Base-by-base conservation (phyloP, 2,797 vertebrate species). In the Hemibagrus guttatus region DNA sequence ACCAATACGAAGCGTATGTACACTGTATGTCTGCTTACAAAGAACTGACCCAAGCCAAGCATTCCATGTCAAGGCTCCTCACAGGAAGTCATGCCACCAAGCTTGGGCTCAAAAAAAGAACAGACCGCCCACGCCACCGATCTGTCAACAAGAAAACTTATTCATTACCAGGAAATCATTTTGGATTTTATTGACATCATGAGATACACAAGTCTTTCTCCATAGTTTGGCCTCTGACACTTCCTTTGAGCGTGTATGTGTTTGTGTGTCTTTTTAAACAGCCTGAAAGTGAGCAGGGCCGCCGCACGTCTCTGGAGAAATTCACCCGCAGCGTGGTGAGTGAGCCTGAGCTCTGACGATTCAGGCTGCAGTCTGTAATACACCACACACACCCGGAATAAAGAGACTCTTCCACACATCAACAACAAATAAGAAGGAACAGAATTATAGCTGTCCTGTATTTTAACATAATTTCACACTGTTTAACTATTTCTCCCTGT, bases 251-350 rank as follows among this genome's bases (percentile, higher is more conserved):
- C 1, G n/a, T 56, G 74, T 76, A n/a, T 76, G 23, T 52, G 54
- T 72, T 21, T 87, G 69, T 86, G 58, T 86, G 14, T 85, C 42
- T 83, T 81, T 63, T n/a, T 42, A 84, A 89, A 90, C 82, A 99
- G 98, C 96, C 96, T 94, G 98, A 99, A 92, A 97, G 95, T 78
- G 97, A 98, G 93, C 98, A 98, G 96, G 97, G 97, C 75, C 96
- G 98, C 91, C 98, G 98, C 94, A 99, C 98, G 88, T 99, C 98
- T 89, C 95, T 99, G 97, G 98, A 99, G 97, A 99, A 99, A 94
- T 99, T 99, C 95, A 99, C 98, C 90, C 97, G 97, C 94, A 99
- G 97, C 0, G 94, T 99, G 97, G 98, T 99, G 95, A 97, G 98
- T 96, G 83, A 84, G 49, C 23, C 83, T 84, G 49, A 17, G 64